Evolutionary conservation across 2,113 vertebrate species (phyloP).

Genomic region (Ascaphus truei): DNA sequence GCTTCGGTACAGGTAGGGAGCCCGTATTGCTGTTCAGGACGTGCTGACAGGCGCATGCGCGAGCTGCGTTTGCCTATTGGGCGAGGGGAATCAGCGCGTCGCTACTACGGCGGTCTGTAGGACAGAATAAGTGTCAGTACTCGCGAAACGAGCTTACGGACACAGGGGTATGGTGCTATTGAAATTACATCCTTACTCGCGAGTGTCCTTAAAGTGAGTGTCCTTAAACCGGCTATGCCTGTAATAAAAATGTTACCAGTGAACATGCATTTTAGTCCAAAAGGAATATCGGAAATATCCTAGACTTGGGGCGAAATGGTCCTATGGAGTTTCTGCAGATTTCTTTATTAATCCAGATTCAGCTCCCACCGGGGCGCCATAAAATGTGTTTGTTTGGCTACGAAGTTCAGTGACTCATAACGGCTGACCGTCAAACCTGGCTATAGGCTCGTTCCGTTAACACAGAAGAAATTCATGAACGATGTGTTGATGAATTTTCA

Average conservation of each 20-base stretch:
- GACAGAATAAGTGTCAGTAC: too few relatives aligned
- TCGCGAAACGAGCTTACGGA: too few relatives aligned
- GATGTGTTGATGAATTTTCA: conserved; percentile 48
- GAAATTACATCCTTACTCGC: too few relatives aligned
- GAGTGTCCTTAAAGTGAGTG: too few relatives aligned
- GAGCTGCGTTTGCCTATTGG: too few relatives aligned
- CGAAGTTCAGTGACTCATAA: conserved; percentile 45
- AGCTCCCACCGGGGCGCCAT: conserved; percentile 4
- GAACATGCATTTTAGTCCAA: background rate
- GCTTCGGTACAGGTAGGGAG: too few relatives aligned
- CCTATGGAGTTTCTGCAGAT: background rate
- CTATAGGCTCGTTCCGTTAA: conserved; percentile 57
- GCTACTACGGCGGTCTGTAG: too few relatives aligned
- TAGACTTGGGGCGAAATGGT: background rate
- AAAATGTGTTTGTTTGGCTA: conserved; percentile 28
- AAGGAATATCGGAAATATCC: background rate
- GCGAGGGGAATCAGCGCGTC: too few relatives aligned
- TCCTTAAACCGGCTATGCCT: background rate
- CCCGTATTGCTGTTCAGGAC: too few relatives aligned
- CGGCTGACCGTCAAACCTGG: conserved; percentile 54
- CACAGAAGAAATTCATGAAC: conserved; percentile 57
- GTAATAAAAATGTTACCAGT: background rate
- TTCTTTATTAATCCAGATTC: background rate
- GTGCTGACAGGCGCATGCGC: too few relatives aligned
- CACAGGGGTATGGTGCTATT: too few relatives aligned